Evolutionary conservation across 2,888 invertebrate genomes (phyloP), one percentile per base, ranked within the genome.

Genomic region (Hylaea fasciaria): DNA sequence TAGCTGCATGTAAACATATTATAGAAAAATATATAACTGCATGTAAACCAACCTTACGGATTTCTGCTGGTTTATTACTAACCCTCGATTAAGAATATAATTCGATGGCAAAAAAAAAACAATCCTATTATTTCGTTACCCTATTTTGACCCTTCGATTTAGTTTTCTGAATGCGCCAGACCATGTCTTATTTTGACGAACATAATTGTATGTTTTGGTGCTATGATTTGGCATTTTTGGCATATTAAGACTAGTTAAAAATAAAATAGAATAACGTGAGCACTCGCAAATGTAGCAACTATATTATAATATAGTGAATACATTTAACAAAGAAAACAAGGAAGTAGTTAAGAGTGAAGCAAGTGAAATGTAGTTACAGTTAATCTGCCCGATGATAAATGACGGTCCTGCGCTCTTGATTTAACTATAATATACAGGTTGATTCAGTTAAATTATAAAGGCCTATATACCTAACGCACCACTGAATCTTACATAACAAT

Each of bases 351-450:
- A 11, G 8, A 67, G 51, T 67, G 32, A 56, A 64, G 68, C 66
- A 66, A 72, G 69, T 71, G 65, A 65, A 65, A 57, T 62, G 57
- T 51, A 67, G 51, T 66, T 49, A 65, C 53, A 64, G 65, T 58
- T 70, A 69, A 72, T 70, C 65, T 69, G 58, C 54, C 55, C 62
- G 62, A 66, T 72, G 71, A 72, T 69, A 69, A 68, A 71, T 66
- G 68, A 69, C 65, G 60, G 60, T 62, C 57, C 63, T 59, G 48
- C 39, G 58, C 66, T 64, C 66, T 57, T 65, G 62, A 67, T 64
- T 62, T 54, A 44, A 56, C 44, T 49, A 40, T 48, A 11, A 45
- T 46, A 29, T 62, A 73, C 60, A 67, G 64, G 61, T 0, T 63
- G 66, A 50, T 64, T 32, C 10, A 17, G 28, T 17, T 17, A 0